These are phyloP conservation scores for Tringa solitaria DNA, from an alignment of 2,113 vertebrate species.

Conservation along the genomic window DNA sequence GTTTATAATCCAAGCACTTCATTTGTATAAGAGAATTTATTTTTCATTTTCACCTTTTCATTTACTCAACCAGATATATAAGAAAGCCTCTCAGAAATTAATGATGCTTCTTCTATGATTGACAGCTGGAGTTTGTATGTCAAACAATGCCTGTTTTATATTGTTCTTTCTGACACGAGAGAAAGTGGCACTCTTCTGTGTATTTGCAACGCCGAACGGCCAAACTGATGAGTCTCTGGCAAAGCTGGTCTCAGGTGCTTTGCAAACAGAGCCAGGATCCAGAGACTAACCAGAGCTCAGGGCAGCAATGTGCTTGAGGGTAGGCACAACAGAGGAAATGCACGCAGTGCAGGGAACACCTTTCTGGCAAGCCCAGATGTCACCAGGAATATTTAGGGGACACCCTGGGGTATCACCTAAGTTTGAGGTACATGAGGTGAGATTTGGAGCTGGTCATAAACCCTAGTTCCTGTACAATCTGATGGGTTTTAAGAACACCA, in stretches of 20 bases:
- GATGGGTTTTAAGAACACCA: neutral
- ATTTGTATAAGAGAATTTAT: constrained; percentile 40
- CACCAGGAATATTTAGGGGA: neutral
- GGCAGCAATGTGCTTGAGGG: neutral
- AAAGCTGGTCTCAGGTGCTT: neutral
- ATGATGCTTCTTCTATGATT: neutral
- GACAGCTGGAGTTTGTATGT: neutral
- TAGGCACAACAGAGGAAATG: rapidly evolving
- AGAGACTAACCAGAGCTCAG: neutral
- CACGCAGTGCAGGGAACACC: neutral
- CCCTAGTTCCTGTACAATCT: neutral
- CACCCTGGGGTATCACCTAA: neutral
- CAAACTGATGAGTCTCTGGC: neutral
- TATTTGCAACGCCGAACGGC: neutral
- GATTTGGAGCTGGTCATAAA: neutral
- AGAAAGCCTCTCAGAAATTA: constrained; percentile 38
- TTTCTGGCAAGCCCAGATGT: neutral
- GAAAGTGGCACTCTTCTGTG: neutral
- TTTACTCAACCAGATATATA: constrained; percentile 20
- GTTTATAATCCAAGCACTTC: constrained; percentile 49
- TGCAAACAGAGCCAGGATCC: neutral
- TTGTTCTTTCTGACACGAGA: neutral
- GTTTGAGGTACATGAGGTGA: neutral
- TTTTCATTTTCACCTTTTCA: constrained; percentile 56
- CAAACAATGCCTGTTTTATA: neutral